Percentiles rank a stretch among this genome's conserved stretches.
Conservation (phyloP, 1,140 invertebrate genomes). For the Cheumatopsyche charites region DNA sequence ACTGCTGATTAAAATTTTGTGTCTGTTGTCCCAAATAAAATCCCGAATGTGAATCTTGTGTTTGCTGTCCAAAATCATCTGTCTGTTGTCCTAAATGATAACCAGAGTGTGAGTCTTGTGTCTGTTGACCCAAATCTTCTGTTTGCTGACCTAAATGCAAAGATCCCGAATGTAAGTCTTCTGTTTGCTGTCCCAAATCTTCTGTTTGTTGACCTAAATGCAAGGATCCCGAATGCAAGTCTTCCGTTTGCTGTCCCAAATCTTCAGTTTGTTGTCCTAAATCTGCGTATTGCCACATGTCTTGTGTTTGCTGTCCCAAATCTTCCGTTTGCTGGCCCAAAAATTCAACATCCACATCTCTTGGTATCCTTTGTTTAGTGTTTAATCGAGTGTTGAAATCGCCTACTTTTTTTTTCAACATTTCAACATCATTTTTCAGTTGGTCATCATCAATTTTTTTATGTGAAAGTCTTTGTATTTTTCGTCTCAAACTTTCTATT, state of each 20-base stretch:
- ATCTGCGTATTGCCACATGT: slow-evolving; percentile 39
- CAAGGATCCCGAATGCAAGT: slow-evolving; percentile 22
- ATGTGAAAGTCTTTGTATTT: not conserved
- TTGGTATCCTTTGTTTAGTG: not conserved
- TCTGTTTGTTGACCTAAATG: slow-evolving; percentile 48
- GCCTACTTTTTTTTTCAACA: not conserved
- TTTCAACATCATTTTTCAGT: not conserved
- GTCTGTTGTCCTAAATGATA: slow-evolving; percentile 10
- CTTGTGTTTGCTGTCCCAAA: slow-evolving; percentile 45
- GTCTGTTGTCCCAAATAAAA: slow-evolving; percentile 19
- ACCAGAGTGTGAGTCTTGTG: slow-evolving; percentile 27
- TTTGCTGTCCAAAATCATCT: slow-evolving; percentile 39
- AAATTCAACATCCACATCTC: slow-evolving; percentile 39
- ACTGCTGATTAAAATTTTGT: slow-evolving; percentile 30
- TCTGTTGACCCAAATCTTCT: slow-evolving; percentile 50
- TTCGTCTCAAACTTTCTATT: slow-evolving; percentile 10
- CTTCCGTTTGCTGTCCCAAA: slow-evolving; percentile 47
- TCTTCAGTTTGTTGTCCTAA: slow-evolving; percentile 51
- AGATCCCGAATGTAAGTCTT: slow-evolving; percentile 46
- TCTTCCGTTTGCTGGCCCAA: slow-evolving; percentile 32
- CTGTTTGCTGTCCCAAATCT: slow-evolving; percentile 38
- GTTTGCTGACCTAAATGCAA: slow-evolving; percentile 49
- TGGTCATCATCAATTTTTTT: not conserved
- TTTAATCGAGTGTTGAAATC: not conserved
- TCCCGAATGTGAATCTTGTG: slow-evolving; percentile 30